phyloP scores from a whole-genome alignment of 2,797 vertebrate genomes.

The Alca torda region DNA sequence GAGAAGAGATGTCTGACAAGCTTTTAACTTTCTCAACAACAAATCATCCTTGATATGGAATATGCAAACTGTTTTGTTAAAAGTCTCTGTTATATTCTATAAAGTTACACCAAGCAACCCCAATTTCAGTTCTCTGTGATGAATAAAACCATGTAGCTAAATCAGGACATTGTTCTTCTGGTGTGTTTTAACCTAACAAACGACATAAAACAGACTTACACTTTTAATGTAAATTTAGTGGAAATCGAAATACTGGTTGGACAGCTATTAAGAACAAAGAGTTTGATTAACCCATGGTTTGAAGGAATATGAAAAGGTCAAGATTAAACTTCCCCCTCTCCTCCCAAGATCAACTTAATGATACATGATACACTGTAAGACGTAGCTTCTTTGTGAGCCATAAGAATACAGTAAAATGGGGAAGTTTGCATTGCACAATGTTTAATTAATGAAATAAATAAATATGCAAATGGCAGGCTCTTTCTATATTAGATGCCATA shows the following conservation, averaged over 20 bases:
- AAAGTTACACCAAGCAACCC: background rate
- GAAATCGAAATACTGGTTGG: background rate
- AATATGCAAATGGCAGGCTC: background rate
- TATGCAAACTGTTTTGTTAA: background rate
- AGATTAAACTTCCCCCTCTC: background rate
- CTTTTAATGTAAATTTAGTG: background rate
- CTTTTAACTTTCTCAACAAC: background rate
- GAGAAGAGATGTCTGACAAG: background rate
- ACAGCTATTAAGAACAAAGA: background rate
- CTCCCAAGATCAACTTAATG: background rate
- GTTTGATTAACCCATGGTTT: background rate
- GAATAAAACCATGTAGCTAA: background rate
- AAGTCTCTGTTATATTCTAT: background rate
- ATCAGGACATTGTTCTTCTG: background rate
- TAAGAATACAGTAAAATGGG: background rate
- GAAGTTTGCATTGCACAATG: background rate
- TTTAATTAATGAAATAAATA: slow-evolving; percentile 20
- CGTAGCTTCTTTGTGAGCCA: background rate
- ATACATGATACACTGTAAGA: background rate
- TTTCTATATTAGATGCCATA: background rate
- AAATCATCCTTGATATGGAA: background rate
- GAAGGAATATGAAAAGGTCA: background rate
- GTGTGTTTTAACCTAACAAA: background rate
- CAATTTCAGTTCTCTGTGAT: background rate
- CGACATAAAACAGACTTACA: background rate